These are phyloP conservation scores for Aphidius colemani DNA, from an alignment of 2,888 invertebrate species.

Conservation along the genomic window DNA sequence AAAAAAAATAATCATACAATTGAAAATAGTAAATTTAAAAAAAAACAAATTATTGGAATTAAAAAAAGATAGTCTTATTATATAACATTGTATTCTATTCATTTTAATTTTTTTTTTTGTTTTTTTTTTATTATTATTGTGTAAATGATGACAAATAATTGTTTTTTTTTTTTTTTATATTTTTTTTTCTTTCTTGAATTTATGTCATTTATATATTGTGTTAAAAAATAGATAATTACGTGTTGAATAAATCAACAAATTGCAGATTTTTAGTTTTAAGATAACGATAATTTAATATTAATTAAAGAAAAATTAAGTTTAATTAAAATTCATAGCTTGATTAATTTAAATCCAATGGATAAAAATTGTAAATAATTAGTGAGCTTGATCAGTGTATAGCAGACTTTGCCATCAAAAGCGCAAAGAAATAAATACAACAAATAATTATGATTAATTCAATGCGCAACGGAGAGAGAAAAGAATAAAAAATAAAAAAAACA, in stretches of 20 bases:
- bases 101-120: conserved; percentile 25
- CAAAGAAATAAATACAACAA: conserved; percentile 11
- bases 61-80: conserved; percentile 57
- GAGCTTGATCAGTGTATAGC: conserved; percentile 39
- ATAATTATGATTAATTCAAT: neutral
- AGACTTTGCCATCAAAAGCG: conserved; percentile 30
- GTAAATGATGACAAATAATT: too few relatives aligned
- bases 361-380: conserved; percentile 36
- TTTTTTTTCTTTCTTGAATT: too few relatives aligned
- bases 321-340: conserved; percentile 2
- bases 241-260: too few relatives aligned
- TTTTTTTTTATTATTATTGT: too few relatives aligned
- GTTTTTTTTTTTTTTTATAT: too few relatives aligned
- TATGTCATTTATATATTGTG: too few relatives aligned
- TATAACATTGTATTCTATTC: conserved; percentile 35
- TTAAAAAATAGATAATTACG: too few relatives aligned
- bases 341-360: conserved; percentile 20
- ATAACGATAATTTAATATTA: too few relatives aligned
- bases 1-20: conserved; percentile 59
- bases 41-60: conserved; percentile 49
- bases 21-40: conserved; percentile 50
- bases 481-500: conserved; percentile 4
- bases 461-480: conserved; percentile 11
- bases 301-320: too few relatives aligned
- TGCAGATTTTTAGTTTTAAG: too few relatives aligned